phyloP scores from a whole-genome alignment of 2,888 invertebrate genomes.

The Panzeria rudis region DNA sequence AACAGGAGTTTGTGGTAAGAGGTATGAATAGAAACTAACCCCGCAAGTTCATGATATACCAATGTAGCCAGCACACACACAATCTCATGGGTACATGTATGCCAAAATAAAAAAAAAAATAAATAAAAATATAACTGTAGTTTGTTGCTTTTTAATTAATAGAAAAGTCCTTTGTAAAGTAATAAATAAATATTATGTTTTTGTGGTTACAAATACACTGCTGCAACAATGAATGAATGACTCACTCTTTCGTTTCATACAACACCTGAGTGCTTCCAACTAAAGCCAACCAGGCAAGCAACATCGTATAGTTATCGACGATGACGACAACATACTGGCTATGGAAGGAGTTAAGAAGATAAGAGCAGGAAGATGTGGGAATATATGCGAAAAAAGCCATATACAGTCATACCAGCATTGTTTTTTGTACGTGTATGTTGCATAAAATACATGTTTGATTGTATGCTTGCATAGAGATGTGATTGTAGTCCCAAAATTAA shows the following conservation, averaged over 20 bases:
- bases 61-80: slow-evolving; percentile 5
- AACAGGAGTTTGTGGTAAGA: slow-evolving; percentile 10
- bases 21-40: slow-evolving; percentile 1
- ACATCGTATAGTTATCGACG: slow-evolving; percentile 22
- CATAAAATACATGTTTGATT: background rate
- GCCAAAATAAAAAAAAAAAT: slow-evolving; percentile 2
- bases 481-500: slow-evolving; percentile 39
- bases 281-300: slow-evolving; percentile 14
- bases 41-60: slow-evolving; percentile 13
- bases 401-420: background rate
- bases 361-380: no score
- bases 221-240: slow-evolving; percentile 44
- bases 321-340: slow-evolving; percentile 6
- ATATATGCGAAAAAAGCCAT: background rate
- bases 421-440: background rate
- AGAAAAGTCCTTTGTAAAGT: slow-evolving; percentile 83
- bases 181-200: slow-evolving; percentile 82
- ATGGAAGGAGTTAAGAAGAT: slow-evolving; percentile 1
- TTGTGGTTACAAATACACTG: slow-evolving; percentile 75
- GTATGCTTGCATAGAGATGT: slow-evolving; percentile 15
- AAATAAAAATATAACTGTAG: slow-evolving; percentile 52
- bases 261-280: slow-evolving; percentile 15
- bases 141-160: slow-evolving; percentile 83
- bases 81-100: background rate
- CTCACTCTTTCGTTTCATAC: slow-evolving; percentile 11